Evolutionary conservation across 1,140 invertebrate species (phyloP).

Genomic region (Prorops nasuta): DNA sequence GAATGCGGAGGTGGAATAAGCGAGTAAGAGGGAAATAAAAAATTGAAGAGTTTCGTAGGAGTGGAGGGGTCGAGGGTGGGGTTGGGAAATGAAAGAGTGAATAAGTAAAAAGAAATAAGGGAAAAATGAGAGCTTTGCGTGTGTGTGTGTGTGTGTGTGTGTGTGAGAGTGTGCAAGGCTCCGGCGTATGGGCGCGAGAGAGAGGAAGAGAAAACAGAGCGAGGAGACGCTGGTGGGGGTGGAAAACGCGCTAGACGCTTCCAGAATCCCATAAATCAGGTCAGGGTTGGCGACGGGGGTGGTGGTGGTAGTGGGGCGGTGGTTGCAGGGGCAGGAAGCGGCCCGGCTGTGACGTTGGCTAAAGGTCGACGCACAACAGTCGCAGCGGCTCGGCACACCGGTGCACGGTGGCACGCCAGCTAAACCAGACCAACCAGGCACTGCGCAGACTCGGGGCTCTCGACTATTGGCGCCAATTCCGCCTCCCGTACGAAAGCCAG

Average conservation of each 20-base stretch:
- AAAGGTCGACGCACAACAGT: conserved; percentile 55
- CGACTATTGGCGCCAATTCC: conserved; percentile 32
- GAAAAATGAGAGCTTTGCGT: background rate
- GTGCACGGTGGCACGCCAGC: background rate
- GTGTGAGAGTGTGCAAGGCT: background rate
- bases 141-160: conserved; percentile 1
- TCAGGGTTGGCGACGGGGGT: conserved; percentile 54
- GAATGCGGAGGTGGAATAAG: no score
- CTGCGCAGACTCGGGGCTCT: background rate
- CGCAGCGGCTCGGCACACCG: no score
- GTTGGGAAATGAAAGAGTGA: no score
- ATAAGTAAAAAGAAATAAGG: background rate
- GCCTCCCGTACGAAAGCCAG: no score
- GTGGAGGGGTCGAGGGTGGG: background rate
- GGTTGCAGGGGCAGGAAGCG: conserved; percentile 22
- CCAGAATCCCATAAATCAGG: conserved; percentile 58
- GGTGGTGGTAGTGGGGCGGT: conserved; percentile 33
- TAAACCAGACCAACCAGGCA: conserved; percentile 26
- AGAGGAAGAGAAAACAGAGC: conserved; percentile 4
- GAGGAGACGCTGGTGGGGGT: background rate
- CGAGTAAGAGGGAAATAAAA: background rate
- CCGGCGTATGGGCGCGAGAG: conserved; percentile 9
- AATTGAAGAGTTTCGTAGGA: background rate
- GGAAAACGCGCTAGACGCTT: conserved; percentile 42
- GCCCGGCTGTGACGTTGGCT: conserved; percentile 37